Percentiles rank a stretch among this genome's conserved stretches.
Conservation (phyloP, 2,113 vertebrate genomes). For the Aldabrachelys gigantea region DNA sequence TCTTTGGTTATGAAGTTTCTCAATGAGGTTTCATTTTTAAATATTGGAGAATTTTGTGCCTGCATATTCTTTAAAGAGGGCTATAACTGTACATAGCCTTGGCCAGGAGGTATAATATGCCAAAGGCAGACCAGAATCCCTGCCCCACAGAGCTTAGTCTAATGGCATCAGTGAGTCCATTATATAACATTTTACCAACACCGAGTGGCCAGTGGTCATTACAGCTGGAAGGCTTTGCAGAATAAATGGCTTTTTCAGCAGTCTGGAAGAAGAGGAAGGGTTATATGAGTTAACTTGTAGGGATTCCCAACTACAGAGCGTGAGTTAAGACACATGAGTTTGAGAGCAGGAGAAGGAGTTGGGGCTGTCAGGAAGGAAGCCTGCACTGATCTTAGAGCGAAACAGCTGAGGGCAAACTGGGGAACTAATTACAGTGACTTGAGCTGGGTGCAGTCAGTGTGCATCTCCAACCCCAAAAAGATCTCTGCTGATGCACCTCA, state of each 20-base stretch:
- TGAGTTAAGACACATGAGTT: accelerated
- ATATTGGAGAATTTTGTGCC: conserved; percentile 52
- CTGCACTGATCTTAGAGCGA: background rate
- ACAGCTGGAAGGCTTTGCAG: accelerated
- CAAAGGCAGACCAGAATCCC: background rate
- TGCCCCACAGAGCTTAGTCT: accelerated
- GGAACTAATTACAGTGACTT: background rate
- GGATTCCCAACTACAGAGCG: background rate
- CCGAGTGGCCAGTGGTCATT: accelerated
- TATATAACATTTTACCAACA: background rate
- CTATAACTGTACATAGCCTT: background rate
- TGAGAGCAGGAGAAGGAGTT: background rate
- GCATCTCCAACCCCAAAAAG: accelerated
- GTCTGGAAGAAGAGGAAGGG: accelerated
- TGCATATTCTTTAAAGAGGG: accelerated
- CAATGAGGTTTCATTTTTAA: background rate
- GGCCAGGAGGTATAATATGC: accelerated
- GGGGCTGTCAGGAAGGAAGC: background rate
- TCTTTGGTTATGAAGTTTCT: conserved; percentile 24
- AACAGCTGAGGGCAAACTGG: background rate
- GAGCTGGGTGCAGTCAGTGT: background rate
- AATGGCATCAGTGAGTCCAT: accelerated
- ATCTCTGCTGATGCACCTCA: background rate
- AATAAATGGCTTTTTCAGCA: accelerated
- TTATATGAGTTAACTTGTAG: background rate